phyloP scores from a whole-genome alignment of 1,140 invertebrate species.

The Drosophila bifasciata region DNA sequence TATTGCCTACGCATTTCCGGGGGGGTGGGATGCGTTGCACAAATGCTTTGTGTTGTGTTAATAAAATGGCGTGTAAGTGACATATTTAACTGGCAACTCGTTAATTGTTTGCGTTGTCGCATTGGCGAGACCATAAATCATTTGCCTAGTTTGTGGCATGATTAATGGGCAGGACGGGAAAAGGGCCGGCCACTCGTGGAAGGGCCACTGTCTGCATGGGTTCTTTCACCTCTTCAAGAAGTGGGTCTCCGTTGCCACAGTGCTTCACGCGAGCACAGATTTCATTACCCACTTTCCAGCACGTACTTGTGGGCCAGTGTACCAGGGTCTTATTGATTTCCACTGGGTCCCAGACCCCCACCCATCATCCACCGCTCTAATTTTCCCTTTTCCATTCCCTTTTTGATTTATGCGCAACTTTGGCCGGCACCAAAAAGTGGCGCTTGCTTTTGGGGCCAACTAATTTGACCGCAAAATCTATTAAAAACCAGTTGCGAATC shows the following conservation, averaged over 20 bases:
- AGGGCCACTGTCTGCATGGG: neutral
- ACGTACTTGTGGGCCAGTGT: too few relatives aligned
- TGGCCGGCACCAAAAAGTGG: constrained; percentile 4
- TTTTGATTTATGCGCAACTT: constrained; percentile 27
- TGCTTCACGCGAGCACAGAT: too few relatives aligned
- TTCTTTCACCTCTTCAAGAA: too few relatives aligned
- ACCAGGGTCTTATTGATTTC: constrained; percentile 1
- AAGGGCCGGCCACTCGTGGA: neutral
- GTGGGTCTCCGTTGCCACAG: too few relatives aligned
- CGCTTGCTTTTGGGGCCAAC: constrained; percentile 3
- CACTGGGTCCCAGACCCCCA: neutral
- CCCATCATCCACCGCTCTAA: neutral
- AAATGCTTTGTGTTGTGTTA: constrained; percentile 6
- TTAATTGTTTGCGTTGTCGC: constrained; percentile 62
- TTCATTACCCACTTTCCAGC: too few relatives aligned
- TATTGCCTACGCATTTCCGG: too few relatives aligned
- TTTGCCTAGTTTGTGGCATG: constrained; percentile 33
- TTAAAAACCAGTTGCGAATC: constrained; percentile 2
- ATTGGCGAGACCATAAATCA: constrained; percentile 55
- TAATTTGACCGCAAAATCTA: constrained; percentile 27
- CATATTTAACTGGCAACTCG: constrained; percentile 55
- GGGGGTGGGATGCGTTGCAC: too few relatives aligned
- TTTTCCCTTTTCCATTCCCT: neutral
- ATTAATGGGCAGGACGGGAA: constrained; percentile 36
- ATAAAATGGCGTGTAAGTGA: constrained; percentile 54